Conservation (phyloP, 2,888 invertebrate genomes). For the Anthrax anthrax region DNA sequence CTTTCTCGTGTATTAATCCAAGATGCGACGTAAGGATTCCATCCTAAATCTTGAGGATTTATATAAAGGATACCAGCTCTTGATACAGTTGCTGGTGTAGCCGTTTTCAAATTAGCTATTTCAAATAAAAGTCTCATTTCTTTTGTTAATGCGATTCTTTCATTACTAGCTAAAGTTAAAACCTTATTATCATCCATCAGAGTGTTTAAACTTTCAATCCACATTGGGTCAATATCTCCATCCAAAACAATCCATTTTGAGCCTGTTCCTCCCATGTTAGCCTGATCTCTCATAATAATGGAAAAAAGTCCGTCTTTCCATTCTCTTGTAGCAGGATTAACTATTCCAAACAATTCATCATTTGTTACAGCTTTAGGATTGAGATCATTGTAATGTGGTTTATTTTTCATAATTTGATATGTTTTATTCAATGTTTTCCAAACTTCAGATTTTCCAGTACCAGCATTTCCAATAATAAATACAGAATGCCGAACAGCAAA, state of each 20-base stretch:
- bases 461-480: conserved; percentile 71
- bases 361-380: conserved; percentile 94
- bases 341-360: conserved; percentile 87
- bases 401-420: conserved; percentile 64
- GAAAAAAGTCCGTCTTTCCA: conserved; percentile 90
- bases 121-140: conserved; percentile 88
- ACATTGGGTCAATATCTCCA: conserved; percentile 96
- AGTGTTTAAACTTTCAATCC: conserved; percentile 93
- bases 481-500: conserved; percentile 91
- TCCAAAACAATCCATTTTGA: conserved; percentile 93
- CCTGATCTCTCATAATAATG: conserved; percentile 84
- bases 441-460: conserved; percentile 84
- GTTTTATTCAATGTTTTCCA: conserved; percentile 83
- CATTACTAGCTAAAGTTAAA: conserved; percentile 84
- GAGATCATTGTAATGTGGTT: conserved; percentile 77
- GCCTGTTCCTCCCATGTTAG: conserved; percentile 70
- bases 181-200: conserved; percentile 96
- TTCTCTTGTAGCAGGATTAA: conserved; percentile 84
- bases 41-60: conserved; percentile 86
- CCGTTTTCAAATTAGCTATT: conserved; percentile 76
- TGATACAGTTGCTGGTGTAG: conserved; percentile 92
- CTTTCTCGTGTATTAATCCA: conserved; percentile 70
- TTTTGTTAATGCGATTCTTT: conserved; percentile 79
- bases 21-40: conserved; percentile 82
- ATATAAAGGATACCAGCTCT: conserved; percentile 89